Conservation (phyloP, 2,113 vertebrate species). For the Tichodroma muraria region DNA sequence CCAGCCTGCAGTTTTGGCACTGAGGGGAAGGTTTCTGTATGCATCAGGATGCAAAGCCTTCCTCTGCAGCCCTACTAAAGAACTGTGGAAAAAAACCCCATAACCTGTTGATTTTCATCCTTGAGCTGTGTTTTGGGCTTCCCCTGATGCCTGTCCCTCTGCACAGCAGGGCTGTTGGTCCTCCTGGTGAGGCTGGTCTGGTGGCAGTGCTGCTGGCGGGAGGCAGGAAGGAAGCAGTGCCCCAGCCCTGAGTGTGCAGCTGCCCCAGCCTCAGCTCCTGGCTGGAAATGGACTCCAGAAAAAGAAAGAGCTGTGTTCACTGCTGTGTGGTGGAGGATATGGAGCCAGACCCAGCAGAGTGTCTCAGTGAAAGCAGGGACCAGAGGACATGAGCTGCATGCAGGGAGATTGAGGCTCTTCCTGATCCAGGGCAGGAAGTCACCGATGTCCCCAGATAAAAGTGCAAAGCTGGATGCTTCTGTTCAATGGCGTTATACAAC, state of each 20-base stretch:
- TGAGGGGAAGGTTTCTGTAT: background rate
- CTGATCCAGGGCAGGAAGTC: background rate
- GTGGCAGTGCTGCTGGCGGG: background rate
- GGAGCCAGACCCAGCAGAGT: background rate
- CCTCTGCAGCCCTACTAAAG: background rate
- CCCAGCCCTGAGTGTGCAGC: background rate
- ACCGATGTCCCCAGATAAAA: background rate
- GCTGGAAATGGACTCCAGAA: background rate
- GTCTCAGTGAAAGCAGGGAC: background rate
- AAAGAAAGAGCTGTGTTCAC: background rate
- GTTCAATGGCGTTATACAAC: constrained; percentile 54
- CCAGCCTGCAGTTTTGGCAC: background rate
- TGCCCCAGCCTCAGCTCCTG: background rate
- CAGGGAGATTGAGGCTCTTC: background rate
- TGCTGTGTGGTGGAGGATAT: background rate
- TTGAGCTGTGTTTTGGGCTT: background rate
- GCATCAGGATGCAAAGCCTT: background rate
- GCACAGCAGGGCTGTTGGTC: background rate
- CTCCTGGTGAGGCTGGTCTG: background rate
- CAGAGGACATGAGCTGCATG: background rate
- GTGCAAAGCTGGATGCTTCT: constrained; percentile 2
- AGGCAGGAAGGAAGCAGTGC: background rate
- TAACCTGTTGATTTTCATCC: background rate
- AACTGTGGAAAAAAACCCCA: background rate
- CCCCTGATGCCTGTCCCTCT: background rate